Conservation (phyloP, 2,113 vertebrate species). For the Limnothrissa miodon region DNA sequence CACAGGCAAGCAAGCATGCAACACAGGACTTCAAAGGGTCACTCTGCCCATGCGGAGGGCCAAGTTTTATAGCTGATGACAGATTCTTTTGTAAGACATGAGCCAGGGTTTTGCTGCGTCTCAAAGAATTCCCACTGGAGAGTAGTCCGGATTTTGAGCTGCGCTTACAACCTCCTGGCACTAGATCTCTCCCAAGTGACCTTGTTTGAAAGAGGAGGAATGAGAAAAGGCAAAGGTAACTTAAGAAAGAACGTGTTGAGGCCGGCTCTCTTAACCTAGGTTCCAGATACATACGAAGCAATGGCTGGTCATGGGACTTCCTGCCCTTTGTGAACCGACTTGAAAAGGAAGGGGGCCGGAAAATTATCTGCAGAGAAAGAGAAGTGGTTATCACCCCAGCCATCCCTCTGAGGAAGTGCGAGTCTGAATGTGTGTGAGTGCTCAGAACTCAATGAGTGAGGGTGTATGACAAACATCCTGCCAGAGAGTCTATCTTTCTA, state of each 20-base stretch:
- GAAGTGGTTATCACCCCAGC: background rate
- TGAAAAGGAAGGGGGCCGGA: background rate
- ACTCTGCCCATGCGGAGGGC: background rate
- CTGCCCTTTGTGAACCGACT: background rate
- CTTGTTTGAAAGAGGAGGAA: background rate
- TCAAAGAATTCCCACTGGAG: background rate
- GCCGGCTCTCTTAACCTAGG: background rate
- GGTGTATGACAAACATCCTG: conserved; percentile 46
- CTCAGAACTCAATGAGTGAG: conserved; percentile 40
- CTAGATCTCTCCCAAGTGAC: background rate
- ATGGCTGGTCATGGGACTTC: background rate
- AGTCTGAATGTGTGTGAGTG: background rate
- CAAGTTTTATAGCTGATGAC: background rate
- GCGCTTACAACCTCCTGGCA: background rate
- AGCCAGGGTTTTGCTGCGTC: background rate
- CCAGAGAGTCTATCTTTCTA: background rate
- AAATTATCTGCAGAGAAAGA: background rate
- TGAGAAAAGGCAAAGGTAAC: background rate
- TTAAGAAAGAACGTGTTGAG: background rate
- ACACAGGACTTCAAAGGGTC: background rate
- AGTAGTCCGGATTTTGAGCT: background rate
- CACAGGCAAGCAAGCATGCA: background rate
- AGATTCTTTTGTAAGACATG: background rate
- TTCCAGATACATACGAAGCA: background rate
- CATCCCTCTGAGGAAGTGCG: background rate